A percentile compares a stretch with the other conserved stretches of the same genome.
Conservation (phyloP, 2,797 vertebrate genomes). For the Sebastes goodei region DNA sequence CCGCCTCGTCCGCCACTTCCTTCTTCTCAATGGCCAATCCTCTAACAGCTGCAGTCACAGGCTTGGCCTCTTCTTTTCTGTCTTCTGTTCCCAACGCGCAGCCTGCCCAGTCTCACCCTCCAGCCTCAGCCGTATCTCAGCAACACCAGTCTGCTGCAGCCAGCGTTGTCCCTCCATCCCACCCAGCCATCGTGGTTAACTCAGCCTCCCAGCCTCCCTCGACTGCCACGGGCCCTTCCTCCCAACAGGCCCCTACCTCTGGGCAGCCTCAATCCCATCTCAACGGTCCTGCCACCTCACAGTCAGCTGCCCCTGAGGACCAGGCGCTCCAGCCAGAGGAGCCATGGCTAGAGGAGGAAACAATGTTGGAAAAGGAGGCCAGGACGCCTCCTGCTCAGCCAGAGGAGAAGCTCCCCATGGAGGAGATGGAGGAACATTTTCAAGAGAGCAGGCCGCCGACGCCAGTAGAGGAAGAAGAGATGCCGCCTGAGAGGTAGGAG, state of each 20-base stretch:
- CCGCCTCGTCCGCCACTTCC: slow-evolving; percentile 78
- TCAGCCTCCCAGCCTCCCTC: slow-evolving; percentile 49
- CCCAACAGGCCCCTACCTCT: slow-evolving; percentile 54
- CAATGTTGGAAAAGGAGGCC: slow-evolving; percentile 52
- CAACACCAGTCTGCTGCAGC: slow-evolving; percentile 47
- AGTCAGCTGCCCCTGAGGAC: slow-evolving; percentile 42
- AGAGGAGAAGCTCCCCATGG: slow-evolving; percentile 61
- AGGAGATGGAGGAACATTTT: slow-evolving; percentile 61
- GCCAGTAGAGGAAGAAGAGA: slow-evolving; percentile 68
- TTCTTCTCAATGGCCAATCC: slow-evolving; percentile 87
- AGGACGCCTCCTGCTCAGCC: slow-evolving; percentile 45
- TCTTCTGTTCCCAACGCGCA: slow-evolving; percentile 69
- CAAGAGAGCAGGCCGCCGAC: slow-evolving; percentile 65
- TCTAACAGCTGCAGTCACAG: slow-evolving; percentile 81
- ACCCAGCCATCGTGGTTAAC: slow-evolving; percentile 53
- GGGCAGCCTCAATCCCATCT: slow-evolving; percentile 49
- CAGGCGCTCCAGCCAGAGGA: slow-evolving; percentile 60
- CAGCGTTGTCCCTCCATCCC: slow-evolving; percentile 57
- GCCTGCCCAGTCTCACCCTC: slow-evolving; percentile 70
- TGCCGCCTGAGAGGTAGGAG: slow-evolving; percentile 76
- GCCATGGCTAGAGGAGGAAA: slow-evolving; percentile 66
- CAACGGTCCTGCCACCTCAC: slow-evolving; percentile 25
- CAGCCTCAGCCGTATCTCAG: slow-evolving; percentile 45
- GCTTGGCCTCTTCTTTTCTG: slow-evolving; percentile 79
- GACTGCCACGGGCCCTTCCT: slow-evolving; percentile 29